Evolutionary conservation across 2,113 vertebrate species (phyloP).

Genomic region (Tauraco erythrolophus): DNA sequence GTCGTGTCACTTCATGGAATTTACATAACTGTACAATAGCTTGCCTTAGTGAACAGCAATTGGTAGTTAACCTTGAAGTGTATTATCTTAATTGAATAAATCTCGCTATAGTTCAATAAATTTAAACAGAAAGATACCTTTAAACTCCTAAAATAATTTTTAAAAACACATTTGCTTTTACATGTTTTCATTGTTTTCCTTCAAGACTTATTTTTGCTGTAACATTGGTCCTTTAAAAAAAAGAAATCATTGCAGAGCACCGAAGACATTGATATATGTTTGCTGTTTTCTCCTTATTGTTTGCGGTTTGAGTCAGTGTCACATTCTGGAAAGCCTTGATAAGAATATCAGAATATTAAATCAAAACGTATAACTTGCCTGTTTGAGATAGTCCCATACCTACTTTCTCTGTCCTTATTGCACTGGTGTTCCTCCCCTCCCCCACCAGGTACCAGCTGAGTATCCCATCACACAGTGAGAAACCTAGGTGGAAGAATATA

Average conservation of each 20-base stretch:
- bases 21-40: conserved; percentile 85
- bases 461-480: conserved; percentile 40
- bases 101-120: conserved; percentile 80
- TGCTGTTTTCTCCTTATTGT: conserved; percentile 70
- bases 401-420: conserved; percentile 28
- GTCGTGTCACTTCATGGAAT: conserved; percentile 79
- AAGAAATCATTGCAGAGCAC: conserved; percentile 22
- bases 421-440: conserved; percentile 38
- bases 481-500: conserved; percentile 54
- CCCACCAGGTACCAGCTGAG: not conserved
- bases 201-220: conserved; percentile 5
- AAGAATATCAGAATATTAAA: conserved; percentile 75
- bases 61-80: conserved; percentile 84
- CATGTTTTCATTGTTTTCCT: not conserved
- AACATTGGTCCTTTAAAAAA: conserved; percentile 24
- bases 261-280: conserved; percentile 65
- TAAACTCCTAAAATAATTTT: conserved; percentile 40
- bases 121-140: conserved; percentile 74
- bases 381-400: conserved; percentile 51
- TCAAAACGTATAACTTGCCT: conserved; percentile 64
- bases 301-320: conserved; percentile 65
- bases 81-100: conserved; percentile 84
- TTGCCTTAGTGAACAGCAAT: conserved; percentile 84
- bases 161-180: conserved; percentile 1
- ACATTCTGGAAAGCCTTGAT: conserved; percentile 75